Conservation (phyloP, 2,113 vertebrate genomes). For the Psittacara wagleri region DNA sequence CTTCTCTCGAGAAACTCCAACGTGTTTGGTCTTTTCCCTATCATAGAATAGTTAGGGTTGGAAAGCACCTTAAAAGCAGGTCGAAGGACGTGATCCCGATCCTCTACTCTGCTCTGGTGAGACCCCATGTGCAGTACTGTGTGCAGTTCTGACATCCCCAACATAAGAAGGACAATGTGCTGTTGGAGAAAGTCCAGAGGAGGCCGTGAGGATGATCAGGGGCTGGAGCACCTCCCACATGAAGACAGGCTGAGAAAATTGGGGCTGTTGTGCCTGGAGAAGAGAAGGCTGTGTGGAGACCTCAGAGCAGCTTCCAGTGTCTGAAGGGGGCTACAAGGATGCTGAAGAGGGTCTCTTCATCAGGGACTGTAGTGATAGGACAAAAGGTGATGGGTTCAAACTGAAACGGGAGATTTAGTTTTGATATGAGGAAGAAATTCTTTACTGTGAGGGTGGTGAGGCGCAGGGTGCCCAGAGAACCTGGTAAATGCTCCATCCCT, state of each 20-base stretch:
- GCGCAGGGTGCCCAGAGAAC: background rate
- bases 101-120: background rate
- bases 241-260: background rate
- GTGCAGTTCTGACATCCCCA: background rate
- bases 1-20: background rate
- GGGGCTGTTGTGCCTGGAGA: background rate
- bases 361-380: background rate
- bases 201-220: background rate
- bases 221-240: background rate
- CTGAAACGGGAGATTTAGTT: background rate
- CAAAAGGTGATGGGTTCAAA: background rate
- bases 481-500: background rate
- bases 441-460: background rate
- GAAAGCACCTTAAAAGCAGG: background rate
- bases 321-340: background rate
- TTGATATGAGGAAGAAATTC: background rate
- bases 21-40: background rate
- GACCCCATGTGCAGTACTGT: background rate
- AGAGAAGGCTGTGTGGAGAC: background rate
- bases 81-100: background rate
- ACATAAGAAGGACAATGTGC: background rate
- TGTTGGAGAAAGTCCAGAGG: background rate
- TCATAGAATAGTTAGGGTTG: fast-evolving
- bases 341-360: background rate
- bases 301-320: background rate